A percentile compares a stretch with the other conserved stretches of the same genome.
phyloP scores from a whole-genome alignment of 1,140 invertebrate genomes.

The Oedothorax gibbosus region DNA sequence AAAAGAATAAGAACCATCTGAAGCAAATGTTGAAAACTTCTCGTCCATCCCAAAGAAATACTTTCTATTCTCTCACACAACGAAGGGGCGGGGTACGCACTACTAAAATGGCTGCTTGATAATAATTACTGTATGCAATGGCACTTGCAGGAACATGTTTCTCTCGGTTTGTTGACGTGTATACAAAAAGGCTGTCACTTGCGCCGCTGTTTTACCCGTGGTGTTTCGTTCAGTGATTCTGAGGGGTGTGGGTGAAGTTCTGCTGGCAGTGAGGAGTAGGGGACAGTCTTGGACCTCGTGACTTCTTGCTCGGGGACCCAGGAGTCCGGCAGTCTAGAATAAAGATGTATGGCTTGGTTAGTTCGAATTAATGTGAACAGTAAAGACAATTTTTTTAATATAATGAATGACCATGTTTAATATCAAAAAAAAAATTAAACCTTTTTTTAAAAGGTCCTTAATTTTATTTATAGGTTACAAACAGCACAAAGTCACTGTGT shows the following conservation, averaged over 20 bases:
- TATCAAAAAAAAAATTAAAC: too few species aligned
- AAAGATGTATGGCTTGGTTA: neutral
- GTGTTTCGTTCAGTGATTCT: constrained; percentile 11
- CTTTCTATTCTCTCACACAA: too few species aligned
- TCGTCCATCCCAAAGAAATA: too few species aligned
- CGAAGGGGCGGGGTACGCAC: too few species aligned
- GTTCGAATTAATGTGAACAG: too few species aligned
- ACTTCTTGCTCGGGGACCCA: constrained; percentile 37
- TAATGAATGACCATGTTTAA: too few species aligned
- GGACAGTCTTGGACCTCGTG: constrained; percentile 33
- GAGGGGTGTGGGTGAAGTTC: neutral
- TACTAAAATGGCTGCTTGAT: neutral
- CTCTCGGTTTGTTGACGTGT: constrained; percentile 27
- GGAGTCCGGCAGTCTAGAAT: constrained; percentile 37
- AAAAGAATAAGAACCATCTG: too few species aligned
- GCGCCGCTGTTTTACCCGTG: constrained; percentile 49
- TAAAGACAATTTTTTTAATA: too few species aligned
- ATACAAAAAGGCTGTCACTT: constrained; percentile 34
- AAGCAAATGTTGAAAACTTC: too few species aligned
- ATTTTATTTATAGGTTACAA: too few species aligned
- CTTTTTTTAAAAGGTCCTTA: too few species aligned
- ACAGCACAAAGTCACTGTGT: too few species aligned
- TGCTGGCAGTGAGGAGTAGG: constrained; percentile 50
- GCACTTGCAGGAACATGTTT: constrained; percentile 59
- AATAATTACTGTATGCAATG: constrained; percentile 29